Evolutionary conservation across 1,140 invertebrate genomes (phyloP).

Genomic region (Drosophila repletoides): DNA sequence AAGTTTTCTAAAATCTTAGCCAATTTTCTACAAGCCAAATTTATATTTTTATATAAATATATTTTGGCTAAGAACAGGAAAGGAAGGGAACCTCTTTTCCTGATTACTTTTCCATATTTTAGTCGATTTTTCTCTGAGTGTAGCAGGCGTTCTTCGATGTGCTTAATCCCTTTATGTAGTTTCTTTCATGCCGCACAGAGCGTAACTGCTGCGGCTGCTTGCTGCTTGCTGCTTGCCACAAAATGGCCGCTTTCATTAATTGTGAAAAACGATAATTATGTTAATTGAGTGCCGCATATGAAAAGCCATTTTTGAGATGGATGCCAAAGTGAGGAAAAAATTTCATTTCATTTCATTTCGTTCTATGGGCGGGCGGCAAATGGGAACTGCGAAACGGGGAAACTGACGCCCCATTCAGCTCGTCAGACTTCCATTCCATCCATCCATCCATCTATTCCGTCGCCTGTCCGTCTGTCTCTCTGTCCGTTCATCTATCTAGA

Average conservation of each 20-base stretch:
- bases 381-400: not conserved
- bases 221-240: conserved; percentile 11
- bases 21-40: too few relatives aligned
- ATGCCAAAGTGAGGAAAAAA: conserved; percentile 38
- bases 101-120: too few relatives aligned
- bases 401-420: conserved; percentile 39
- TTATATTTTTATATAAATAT: too few relatives aligned
- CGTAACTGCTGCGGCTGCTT: not conserved
- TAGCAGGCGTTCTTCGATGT: not conserved
- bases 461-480: conserved; percentile 39
- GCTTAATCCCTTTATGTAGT: conserved; percentile 33
- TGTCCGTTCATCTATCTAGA: conserved; percentile 38
- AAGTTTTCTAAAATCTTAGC: too few relatives aligned
- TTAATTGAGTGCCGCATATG: conserved; percentile 63
- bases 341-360: conserved; percentile 33
- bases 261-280: conserved; percentile 73
- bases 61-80: too few relatives aligned
- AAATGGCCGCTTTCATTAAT: conserved; percentile 76
- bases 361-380: conserved; percentile 17
- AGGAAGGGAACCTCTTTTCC: too few relatives aligned
- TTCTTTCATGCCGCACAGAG: conserved; percentile 4
- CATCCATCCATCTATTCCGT: conserved; percentile 3
- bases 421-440: conserved; percentile 26
- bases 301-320: conserved; percentile 66
- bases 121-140: too few relatives aligned